Conservation (phyloP, 2,888 invertebrate species). For the Cactoblastis cactorum region DNA sequence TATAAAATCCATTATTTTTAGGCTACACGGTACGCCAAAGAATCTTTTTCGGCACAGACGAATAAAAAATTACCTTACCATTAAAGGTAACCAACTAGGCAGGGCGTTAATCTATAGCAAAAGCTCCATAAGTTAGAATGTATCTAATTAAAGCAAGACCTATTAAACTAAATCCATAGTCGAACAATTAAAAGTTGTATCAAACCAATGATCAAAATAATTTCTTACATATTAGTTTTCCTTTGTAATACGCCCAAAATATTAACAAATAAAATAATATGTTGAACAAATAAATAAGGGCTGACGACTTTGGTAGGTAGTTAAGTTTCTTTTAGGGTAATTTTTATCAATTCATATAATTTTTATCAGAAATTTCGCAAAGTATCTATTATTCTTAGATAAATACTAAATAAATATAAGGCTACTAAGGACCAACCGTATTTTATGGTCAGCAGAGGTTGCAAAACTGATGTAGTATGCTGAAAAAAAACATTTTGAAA, state of each 20-base stretch:
- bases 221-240: not conserved
- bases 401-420: slow-evolving; percentile 57
- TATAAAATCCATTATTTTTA: too few species aligned
- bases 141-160: too few species aligned
- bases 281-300: not conserved
- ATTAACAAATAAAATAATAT: not conserved
- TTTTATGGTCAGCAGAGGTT: slow-evolving; percentile 47
- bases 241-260: not conserved
- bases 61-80: too few species aligned
- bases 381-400: slow-evolving; percentile 39
- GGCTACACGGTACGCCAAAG: too few species aligned
- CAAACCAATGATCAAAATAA: not conserved
- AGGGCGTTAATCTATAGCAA: too few species aligned
- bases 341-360: not conserved
- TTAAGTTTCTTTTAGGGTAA: not conserved
- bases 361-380: not conserved
- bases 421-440: slow-evolving; percentile 58
- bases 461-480: slow-evolving; percentile 43
- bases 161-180: not conserved
- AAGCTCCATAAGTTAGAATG: too few species aligned
- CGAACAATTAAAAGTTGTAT: not conserved
- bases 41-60: too few species aligned
- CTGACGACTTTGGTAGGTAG: not conserved
- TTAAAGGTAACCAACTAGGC: too few species aligned
- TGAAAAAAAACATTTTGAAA: slow-evolving; percentile 60